A percentile compares a stretch with the other conserved stretches of the same genome.
These are phyloP conservation scores for Onychostruthus taczanowskii DNA, from an alignment of 2,113 vertebrate species.

Conservation along the genomic window DNA sequence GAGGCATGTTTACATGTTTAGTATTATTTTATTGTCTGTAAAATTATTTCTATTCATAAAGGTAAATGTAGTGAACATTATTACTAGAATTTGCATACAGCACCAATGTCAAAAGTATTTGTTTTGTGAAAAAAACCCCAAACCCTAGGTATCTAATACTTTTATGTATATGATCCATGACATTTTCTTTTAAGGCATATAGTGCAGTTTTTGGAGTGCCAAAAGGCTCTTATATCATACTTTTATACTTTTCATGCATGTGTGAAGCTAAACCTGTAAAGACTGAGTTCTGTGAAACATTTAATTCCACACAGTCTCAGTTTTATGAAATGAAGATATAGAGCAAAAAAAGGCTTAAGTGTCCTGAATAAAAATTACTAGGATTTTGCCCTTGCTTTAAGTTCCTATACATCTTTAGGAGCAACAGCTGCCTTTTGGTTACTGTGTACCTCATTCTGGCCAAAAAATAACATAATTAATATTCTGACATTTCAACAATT, in stretches of 20 bases:
- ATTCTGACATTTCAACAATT: not conserved
- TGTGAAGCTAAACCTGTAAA: not conserved
- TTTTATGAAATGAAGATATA: not conserved
- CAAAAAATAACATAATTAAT: not conserved
- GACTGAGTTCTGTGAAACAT: not conserved
- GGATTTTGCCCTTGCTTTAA: not conserved
- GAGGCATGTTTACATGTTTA: not conserved
- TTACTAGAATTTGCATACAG: not conserved
- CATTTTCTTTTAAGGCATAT: not conserved
- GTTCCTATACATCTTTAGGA: not conserved
- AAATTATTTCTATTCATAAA: not conserved
- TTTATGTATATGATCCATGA: not conserved
- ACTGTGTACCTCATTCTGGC: not conserved
- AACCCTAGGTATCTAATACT: not conserved
- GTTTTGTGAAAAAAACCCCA: not conserved
- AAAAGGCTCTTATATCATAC: not conserved
- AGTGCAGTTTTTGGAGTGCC: not conserved
- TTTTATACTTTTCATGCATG: not conserved
- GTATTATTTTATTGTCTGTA: not conserved
- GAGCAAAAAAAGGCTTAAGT: not conserved
- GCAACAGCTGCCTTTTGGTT: not conserved
- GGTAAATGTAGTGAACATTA: not conserved
- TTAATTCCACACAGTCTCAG: not conserved
- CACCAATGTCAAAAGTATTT: not conserved
- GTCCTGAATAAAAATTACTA: not conserved